Evolutionary conservation across 2,888 invertebrate genomes (phyloP).

Genomic region (Cheilosia pagana): DNA sequence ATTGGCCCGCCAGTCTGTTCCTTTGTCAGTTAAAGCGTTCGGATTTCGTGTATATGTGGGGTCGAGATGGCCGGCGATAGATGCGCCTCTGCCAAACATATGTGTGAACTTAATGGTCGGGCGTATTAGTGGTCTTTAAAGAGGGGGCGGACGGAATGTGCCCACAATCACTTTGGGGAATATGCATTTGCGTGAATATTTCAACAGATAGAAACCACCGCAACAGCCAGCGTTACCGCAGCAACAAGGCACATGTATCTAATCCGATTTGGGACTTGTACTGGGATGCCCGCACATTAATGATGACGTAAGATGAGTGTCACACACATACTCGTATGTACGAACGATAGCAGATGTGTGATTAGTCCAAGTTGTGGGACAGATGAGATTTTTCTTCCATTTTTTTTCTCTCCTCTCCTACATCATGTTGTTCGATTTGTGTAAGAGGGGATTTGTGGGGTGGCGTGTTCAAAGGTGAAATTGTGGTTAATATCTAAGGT

Average conservation of each 20-base stretch:
- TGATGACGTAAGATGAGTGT: constrained; percentile 67
- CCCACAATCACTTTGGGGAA: constrained; percentile 66
- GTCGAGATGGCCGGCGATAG: not conserved
- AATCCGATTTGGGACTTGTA: constrained; percentile 68
- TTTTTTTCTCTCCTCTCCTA: constrained; percentile 26
- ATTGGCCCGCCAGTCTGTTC: constrained; percentile 72
- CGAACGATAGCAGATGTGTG: constrained; percentile 33
- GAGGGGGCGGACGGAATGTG: constrained; percentile 20
- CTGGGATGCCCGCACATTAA: constrained; percentile 64
- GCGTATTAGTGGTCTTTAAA: constrained; percentile 50
- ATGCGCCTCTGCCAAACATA: constrained; percentile 34
- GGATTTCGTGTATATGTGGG: not conserved
- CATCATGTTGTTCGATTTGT: not conserved
- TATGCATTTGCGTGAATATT: constrained; percentile 72
- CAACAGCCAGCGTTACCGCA: constrained; percentile 46
- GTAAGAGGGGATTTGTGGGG: constrained; percentile 1
- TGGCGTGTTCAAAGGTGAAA: constrained; percentile 1
- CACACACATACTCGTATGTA: not conserved
- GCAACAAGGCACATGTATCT: constrained; percentile 61
- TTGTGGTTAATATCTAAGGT: constrained; percentile 38
- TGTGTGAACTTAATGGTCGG: constrained; percentile 32
- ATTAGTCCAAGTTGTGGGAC: constrained; percentile 32
- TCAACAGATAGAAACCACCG: constrained; percentile 56
- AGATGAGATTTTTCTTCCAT: not conserved
- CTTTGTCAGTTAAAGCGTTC: constrained; percentile 52